These are phyloP conservation scores for Pseudomyrmex cubaensis DNA, from an alignment of 1,140 invertebrate genomes.

Conservation along the genomic window DNA sequence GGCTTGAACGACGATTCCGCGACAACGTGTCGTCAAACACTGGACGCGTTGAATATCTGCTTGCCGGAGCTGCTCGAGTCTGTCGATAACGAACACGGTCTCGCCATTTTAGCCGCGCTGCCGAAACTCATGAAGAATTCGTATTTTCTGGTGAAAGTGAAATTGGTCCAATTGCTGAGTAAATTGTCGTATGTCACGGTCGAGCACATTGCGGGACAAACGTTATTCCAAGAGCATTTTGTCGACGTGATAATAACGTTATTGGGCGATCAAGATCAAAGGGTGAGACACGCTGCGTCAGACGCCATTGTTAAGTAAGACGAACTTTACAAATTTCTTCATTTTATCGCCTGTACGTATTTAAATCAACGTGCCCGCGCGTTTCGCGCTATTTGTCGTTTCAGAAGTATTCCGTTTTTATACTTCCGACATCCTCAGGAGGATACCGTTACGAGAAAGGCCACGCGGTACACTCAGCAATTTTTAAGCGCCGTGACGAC, in stretches of 20 bases:
- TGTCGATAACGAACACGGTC: slow-evolving; percentile 83
- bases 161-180: slow-evolving; percentile 88
- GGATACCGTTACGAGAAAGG: slow-evolving; percentile 83
- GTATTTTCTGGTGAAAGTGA: slow-evolving; percentile 95
- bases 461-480: slow-evolving; percentile 79
- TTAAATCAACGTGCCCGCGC: background rate
- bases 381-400: slow-evolving; percentile 60
- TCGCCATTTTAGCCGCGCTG: slow-evolving; percentile 88
- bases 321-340: background rate
- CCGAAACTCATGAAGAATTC: slow-evolving; percentile 89
- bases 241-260: slow-evolving; percentile 88
- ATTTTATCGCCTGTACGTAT: slow-evolving; percentile 1
- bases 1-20: slow-evolving; percentile 90
- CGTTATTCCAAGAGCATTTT: slow-evolving; percentile 87
- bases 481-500: slow-evolving; percentile 78
- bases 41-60: slow-evolving; percentile 87
- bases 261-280: slow-evolving; percentile 91
- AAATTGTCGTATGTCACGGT: slow-evolving; percentile 87
- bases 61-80: slow-evolving; percentile 88
- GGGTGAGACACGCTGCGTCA: slow-evolving; percentile 91
- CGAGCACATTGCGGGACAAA: slow-evolving; percentile 82
- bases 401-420: slow-evolving; percentile 84
- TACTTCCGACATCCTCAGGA: slow-evolving; percentile 82
- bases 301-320: slow-evolving; percentile 89
- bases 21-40: slow-evolving; percentile 88